Evolutionary conservation across 1,140 invertebrate species (phyloP).

Genomic region (Andricus grossulariae): DNA sequence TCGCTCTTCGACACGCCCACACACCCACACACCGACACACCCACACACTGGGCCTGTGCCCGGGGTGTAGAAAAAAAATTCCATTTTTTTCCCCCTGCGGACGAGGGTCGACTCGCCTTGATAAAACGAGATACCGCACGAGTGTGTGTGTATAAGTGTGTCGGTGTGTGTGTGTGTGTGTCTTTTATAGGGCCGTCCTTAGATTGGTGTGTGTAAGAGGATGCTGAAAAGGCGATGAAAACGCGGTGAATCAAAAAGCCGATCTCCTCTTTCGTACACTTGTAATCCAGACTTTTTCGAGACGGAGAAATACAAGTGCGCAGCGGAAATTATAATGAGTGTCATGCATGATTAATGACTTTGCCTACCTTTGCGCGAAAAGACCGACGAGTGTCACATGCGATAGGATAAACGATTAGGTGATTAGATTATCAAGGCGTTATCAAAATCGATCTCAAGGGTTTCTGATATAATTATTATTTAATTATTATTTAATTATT

Average conservation of each 20-base stretch:
- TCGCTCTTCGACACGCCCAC: constrained; percentile 10
- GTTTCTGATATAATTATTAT: not conserved
- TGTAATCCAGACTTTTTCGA: not conserved
- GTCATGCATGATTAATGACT: constrained; percentile 25
- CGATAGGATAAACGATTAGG: not conserved
- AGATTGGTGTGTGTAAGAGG: not conserved
- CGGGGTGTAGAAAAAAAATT: constrained; percentile 1
- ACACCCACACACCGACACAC: not conserved
- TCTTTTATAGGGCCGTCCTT: not conserved
- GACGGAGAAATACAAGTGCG: not conserved
- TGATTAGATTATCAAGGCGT: not conserved
- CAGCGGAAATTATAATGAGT: not conserved
- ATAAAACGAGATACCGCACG: constrained; percentile 14
- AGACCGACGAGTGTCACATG: not conserved
- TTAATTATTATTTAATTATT: too few species aligned
- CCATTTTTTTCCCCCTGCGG: not conserved
- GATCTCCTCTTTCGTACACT: not conserved
- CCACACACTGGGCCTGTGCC: not conserved
- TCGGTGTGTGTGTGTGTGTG: not conserved
- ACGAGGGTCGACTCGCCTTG: constrained; percentile 24
- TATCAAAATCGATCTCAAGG: not conserved
- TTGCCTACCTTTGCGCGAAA: not conserved
- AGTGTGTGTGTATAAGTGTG: not conserved
- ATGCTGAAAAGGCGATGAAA: constrained; percentile 1
- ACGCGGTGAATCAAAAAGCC: not conserved